A percentile compares a stretch with the other conserved stretches of the same genome.
phyloP scores from a whole-genome alignment of 1,140 invertebrate species.

The Euura lappo region DNA sequence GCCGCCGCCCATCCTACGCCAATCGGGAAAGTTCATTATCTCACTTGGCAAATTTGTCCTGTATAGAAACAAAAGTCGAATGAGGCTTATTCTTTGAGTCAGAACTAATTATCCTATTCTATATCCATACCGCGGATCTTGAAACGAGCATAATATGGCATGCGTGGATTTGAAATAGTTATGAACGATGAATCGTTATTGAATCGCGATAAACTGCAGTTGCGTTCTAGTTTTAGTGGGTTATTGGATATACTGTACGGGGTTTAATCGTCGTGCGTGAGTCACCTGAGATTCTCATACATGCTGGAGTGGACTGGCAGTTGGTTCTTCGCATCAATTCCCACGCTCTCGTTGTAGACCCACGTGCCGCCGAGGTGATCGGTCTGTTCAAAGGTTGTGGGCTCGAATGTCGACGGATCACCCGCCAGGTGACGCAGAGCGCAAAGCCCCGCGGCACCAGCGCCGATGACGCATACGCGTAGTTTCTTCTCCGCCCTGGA shows the following conservation, averaged over 20 bases:
- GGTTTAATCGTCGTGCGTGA: background rate
- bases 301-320: slow-evolving; percentile 73
- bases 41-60: slow-evolving; percentile 82
- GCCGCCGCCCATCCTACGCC: slow-evolving; percentile 59
- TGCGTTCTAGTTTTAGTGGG: no score
- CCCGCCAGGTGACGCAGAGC: slow-evolving; percentile 65
- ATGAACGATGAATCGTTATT: no score
- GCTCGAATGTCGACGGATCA: slow-evolving; percentile 49
- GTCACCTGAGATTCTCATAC: slow-evolving; percentile 64
- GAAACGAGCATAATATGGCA: no score
- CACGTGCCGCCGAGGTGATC: slow-evolving; percentile 73
- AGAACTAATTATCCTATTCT: no score
- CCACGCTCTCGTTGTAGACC: slow-evolving; percentile 72
- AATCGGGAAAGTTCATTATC: slow-evolving; percentile 79
- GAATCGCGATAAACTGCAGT: no score
- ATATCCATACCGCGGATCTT: no score
- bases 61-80: slow-evolving; percentile 35
- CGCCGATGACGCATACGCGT: slow-evolving; percentile 76
- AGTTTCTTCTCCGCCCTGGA: slow-evolving; percentile 29
- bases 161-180: no score
- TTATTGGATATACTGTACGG: background rate
- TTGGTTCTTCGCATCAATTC: slow-evolving; percentile 63
- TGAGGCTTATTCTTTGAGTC: no score
- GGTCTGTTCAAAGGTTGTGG: slow-evolving; percentile 70
- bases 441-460: slow-evolving; percentile 79